Evolutionary conservation across 2,888 invertebrate genomes (phyloP), one percentile per base, ranked within the genome.

Genomic region (Ormyrus thymus): DNA sequence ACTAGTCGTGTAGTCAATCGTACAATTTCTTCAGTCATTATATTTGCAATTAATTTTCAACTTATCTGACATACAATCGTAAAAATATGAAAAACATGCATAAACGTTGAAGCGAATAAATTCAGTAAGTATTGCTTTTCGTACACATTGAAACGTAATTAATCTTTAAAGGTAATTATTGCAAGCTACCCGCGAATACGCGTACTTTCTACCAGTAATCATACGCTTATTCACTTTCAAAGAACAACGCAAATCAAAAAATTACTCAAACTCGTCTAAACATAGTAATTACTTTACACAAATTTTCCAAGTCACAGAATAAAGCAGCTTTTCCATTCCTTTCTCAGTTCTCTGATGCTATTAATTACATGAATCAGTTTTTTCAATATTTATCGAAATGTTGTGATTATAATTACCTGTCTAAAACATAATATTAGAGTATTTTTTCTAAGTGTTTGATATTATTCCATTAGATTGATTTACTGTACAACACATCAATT

Each of bases 261-360:
- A 66, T 79, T 75, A 76, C 66, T 70, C 55, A 46, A 51, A 66
- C 45, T 73, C 29, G 11, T 45, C 62, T 59, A 76, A 53, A 76
- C 48, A 70, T 61, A 76, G 15, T 75, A 69, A 74, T 46, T 78
- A 78, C 50, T 76, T 79, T 73, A 79, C 66, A 77, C 45, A 72
- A 71, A 65, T 70, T 68, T 68, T 11, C 64, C 53, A 76, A 75
- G 74, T 78, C 74, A 81, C 75, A 81, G 76, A 81, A 81, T 78
- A 75, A 79, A 75, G 48, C 55, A 77, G 66, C 59, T 73, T 48
- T 73, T 56, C 68, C 43, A 48, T 75, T 55, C 62, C 78, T 81
- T 77, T 74, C 71, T 79, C 70, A 73, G 58, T 45, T 29, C 15
- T 13, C 29, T 29, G 29, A 29, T 29, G 29, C 4, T 29, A 29